Evolutionary conservation across 2,888 invertebrate genomes (phyloP).

Genomic region (Dynastes grantii): DNA sequence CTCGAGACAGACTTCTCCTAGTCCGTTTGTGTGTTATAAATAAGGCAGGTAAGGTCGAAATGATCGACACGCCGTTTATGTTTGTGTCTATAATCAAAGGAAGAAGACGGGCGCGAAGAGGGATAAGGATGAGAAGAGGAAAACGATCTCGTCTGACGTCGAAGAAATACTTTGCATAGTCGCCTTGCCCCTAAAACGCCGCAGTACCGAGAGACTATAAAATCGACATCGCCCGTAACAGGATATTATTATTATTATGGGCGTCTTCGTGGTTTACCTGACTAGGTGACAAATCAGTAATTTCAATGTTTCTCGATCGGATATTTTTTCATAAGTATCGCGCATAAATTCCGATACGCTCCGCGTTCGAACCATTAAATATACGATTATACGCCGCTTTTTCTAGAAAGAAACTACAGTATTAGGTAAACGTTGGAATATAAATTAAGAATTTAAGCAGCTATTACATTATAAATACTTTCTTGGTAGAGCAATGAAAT

Average conservation of each 20-base stretch:
- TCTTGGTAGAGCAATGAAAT: neutral
- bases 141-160: neutral
- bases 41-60: conserved; percentile 38
- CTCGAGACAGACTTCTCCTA: conserved; percentile 17
- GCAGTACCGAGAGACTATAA: conserved; percentile 27
- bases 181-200: conserved; percentile 35
- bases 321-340: conserved; percentile 14
- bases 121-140: conserved; percentile 13
- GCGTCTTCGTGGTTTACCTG: conserved; percentile 32
- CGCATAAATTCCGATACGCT: conserved; percentile 23
- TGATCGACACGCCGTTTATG: conserved; percentile 38
- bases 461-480: neutral
- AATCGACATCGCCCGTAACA: conserved; percentile 35
- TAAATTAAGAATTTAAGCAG: conserved; percentile 18
- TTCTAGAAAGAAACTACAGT: conserved; percentile 1
- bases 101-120: neutral
- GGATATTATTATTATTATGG: conserved; percentile 42
- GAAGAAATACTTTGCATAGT: conserved; percentile 24
- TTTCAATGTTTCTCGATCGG: conserved; percentile 32
- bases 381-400: neutral
- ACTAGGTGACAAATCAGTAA: conserved; percentile 43
- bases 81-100: conserved; percentile 10
- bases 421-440: conserved; percentile 18
- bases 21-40: conserved; percentile 34
- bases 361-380: conserved; percentile 3